Conservation (phyloP, 2,797 vertebrate species). For the Parauchenoglanis punctatus region DNA sequence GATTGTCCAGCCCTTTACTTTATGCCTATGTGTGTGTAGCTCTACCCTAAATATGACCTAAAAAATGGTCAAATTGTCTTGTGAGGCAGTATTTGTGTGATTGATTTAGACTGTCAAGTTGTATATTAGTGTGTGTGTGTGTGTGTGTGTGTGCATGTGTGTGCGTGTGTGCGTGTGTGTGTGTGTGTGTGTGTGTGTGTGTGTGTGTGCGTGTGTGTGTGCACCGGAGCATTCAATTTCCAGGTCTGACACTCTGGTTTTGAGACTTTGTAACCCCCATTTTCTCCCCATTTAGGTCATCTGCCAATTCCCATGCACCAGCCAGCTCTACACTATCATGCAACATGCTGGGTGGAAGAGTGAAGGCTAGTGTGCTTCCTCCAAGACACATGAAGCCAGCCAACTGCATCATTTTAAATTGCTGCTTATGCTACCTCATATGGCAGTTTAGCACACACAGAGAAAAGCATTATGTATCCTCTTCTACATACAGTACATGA, state of each 20-base stretch:
- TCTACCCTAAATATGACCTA: conserved; percentile 46
- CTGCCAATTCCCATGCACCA: neutral
- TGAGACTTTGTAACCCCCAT: neutral
- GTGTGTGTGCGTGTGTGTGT: neutral
- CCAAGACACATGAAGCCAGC: neutral
- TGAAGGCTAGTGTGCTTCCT: neutral
- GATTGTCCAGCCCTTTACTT: conserved; percentile 48
- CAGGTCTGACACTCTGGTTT: conserved; percentile 67
- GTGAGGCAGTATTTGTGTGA: conserved; percentile 48
- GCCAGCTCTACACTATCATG: neutral
- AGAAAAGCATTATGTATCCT: neutral
- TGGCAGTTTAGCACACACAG: neutral
- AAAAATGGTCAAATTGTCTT: conserved; percentile 48
- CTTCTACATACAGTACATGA: neutral
- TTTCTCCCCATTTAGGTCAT: neutral
- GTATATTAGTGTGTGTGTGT: neutral
- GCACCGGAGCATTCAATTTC: conserved; percentile 47
- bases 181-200: neutral
- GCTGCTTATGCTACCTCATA: neutral
- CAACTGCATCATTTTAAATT: neutral
- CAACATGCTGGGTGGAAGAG: neutral
- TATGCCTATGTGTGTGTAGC: conserved; percentile 60
- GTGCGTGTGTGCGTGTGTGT: conserved; percentile 33
- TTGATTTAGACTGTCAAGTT: conserved; percentile 12
- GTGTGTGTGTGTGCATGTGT: conserved; percentile 22